Evolutionary conservation across 2,888 invertebrate genomes (phyloP), one percentile per base, ranked within the genome.

Genomic region (Lymantria dispar): DNA sequence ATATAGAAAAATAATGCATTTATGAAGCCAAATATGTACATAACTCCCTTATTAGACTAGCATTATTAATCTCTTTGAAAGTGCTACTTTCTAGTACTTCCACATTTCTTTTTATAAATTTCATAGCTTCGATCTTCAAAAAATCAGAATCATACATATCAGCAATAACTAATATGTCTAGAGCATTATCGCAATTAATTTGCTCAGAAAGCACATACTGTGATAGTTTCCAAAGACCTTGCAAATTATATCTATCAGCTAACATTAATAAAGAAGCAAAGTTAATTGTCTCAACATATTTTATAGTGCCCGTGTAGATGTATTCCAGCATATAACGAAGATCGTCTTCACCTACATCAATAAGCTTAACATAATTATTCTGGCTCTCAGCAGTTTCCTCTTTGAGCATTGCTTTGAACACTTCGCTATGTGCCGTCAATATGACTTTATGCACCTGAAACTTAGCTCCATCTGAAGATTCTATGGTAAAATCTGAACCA

Each of bases 341-440:
- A 49, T 89, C 88, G n/a, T 83, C 85, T 11, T 77, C 79, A 13
- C 61, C 58, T 0, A 86, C 80, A 68, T 88, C 88, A 13, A 81
- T 59, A 22, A 89, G 70, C 57, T 83, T 85, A 0, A 90, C 85
- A 58, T 66, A 78, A 46, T 74, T 80, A 47, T 83, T 87, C 58
- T 83, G 80, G 52, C 84, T 85, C 57, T 91, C 90, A 0, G 84
- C 87, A 0, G 87, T 90, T 30, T 88, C 88, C 37, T 81, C 84
- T 57, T 84, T 86, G 0, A 91, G 69, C 91, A 91, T 91, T 9
- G 91, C 90, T 58, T 84, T 86, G 56, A 91, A 91, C 0, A 90
- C 88, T 50, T 89, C 89, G 57, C 91, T 90, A 47, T 83, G 80
- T 0, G 78, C 76, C 39, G 76, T 73, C 3, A 90, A 60, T 3